A percentile compares a stretch with the other conserved stretches of the same genome.
These are phyloP conservation scores for Spilosoma lubricipeda DNA, from an alignment of 2,888 invertebrate genomes.

Conservation along the genomic window DNA sequence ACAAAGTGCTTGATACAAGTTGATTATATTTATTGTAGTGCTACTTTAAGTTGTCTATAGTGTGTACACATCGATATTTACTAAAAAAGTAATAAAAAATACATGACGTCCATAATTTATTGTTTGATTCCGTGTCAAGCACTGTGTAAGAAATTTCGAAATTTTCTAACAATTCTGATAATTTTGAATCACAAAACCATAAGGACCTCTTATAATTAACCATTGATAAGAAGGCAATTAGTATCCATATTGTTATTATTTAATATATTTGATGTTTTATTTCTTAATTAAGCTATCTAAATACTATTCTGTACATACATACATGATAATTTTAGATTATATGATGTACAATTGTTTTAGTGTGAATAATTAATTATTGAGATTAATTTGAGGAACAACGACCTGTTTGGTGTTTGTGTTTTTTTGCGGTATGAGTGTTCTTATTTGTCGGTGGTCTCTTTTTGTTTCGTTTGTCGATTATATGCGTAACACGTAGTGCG, in stretches of 20 bases:
- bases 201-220: slow-evolving; percentile 87
- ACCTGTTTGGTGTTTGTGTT: slow-evolving; percentile 66
- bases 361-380: slow-evolving; percentile 83
- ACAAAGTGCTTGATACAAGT: slow-evolving; percentile 67
- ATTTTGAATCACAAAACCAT: slow-evolving; percentile 84
- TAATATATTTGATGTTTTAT: slow-evolving; percentile 87
- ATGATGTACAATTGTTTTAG: slow-evolving; percentile 86
- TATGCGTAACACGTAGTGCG: slow-evolving; percentile 68
- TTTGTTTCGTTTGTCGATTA: slow-evolving; percentile 64
- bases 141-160: slow-evolving; percentile 59
- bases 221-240: slow-evolving; percentile 87
- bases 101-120: slow-evolving; percentile 57
- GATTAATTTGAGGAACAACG: slow-evolving; percentile 79
- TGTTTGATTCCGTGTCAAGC: slow-evolving; percentile 59
- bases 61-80: slow-evolving; percentile 32
- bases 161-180: slow-evolving; percentile 55
- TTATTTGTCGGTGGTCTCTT: slow-evolving; percentile 61
- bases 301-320: slow-evolving; percentile 84
- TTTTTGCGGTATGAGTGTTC: slow-evolving; percentile 71
- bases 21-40: slow-evolving; percentile 52
- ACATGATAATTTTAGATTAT: slow-evolving; percentile 82
- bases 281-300: slow-evolving; percentile 83
- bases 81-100: slow-evolving; percentile 22
- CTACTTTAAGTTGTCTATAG: slow-evolving; percentile 46
- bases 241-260: slow-evolving; percentile 86